A percentile compares a stretch with the other conserved stretches of the same genome.
These are phyloP conservation scores for Chelonia mydas DNA, from an alignment of 2,797 vertebrate genomes.

Conservation along the genomic window DNA sequence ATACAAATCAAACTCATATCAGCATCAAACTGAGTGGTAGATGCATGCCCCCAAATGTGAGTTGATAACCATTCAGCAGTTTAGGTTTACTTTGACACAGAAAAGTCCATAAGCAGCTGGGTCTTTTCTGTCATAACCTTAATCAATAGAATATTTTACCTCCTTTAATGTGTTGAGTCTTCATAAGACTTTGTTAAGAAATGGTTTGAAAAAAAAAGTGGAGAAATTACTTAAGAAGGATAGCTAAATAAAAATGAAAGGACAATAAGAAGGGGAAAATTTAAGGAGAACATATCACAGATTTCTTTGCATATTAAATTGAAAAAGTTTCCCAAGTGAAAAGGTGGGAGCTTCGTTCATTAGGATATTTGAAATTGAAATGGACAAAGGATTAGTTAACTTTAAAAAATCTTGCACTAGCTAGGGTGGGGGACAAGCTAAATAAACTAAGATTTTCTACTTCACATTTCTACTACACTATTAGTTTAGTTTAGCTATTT, in stretches of 20 bases:
- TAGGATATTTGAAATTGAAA: neutral
- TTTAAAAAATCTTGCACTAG: neutral
- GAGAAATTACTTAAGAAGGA: neutral
- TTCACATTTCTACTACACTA: neutral
- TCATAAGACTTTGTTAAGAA: neutral
- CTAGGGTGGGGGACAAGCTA: neutral
- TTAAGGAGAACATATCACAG: neutral
- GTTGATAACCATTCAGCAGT: neutral
- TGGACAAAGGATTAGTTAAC: neutral
- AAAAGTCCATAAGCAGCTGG: neutral
- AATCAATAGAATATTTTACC: neutral
- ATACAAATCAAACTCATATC: neutral
- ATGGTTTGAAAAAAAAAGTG: neutral
- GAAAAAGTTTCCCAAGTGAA: neutral
- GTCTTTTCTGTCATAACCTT: neutral
- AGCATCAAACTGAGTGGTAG: neutral
- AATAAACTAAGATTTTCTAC: neutral
- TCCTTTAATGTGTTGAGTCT: neutral
- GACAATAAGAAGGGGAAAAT: neutral
- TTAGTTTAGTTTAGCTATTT: neutral
- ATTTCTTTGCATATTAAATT: neutral
- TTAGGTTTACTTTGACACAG: neutral
- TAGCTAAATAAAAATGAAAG: neutral
- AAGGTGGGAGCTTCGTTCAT: neutral
- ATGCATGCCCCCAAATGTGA: slow-evolving; percentile 2